These are phyloP conservation scores for Eptesicus fuscus DNA, from an alignment of 2,113 vertebrate species.

Conservation along the genomic window DNA sequence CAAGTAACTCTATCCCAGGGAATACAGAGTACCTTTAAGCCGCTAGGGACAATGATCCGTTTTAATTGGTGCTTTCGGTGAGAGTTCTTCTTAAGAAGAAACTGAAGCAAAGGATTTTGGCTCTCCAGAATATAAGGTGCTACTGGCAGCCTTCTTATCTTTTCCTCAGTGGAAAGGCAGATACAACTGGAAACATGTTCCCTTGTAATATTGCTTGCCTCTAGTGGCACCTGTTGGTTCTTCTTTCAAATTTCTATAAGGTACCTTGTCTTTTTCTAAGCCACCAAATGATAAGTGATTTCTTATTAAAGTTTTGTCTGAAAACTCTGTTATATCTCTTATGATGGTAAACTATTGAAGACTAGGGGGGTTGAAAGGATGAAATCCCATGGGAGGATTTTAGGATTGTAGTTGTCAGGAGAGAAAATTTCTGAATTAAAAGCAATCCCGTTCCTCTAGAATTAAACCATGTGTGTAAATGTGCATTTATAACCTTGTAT, in stretches of 20 bases:
- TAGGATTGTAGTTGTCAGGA: not conserved
- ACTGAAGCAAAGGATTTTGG: not conserved
- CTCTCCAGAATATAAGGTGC: not conserved
- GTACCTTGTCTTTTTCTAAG: not conserved
- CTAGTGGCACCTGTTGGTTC: not conserved
- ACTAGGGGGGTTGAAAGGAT: not conserved
- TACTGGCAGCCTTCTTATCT: not conserved
- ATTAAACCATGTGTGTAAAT: not conserved
- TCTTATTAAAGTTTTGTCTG: conserved; percentile 13
- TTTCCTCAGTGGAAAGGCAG: not conserved
- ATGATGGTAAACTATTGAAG: not conserved
- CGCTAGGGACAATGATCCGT: not conserved
- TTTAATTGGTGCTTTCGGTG: not conserved
- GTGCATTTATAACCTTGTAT: not conserved
- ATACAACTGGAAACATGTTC: not conserved
- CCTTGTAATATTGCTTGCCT: not conserved
- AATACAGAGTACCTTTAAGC: not conserved
- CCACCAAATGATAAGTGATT: not conserved
- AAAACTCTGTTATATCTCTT: conserved; percentile 4
- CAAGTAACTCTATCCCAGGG: not conserved
- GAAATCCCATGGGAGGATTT: not conserved
- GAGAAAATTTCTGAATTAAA: not conserved
- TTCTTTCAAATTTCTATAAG: conserved; percentile 1
- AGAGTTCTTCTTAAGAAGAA: not conserved
- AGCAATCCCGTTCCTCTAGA: not conserved